phyloP scores from a whole-genome alignment of 2,113 vertebrate species.

The rat (Rattus norvegicus) region GRCr8 NC_086029.1:73915501-73916000 shows the following conservation, averaged over 20 bases:
- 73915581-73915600: not conserved
- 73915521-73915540: not conserved
- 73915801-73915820: not conserved
- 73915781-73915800: not conserved
- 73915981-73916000: not conserved
- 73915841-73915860: not conserved
- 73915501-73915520: not conserved
- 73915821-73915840: not conserved
- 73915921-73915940: not conserved
- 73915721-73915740: not conserved
- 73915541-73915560: not conserved
- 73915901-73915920: not conserved
- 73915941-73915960: not conserved
- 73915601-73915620: not conserved
- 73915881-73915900: not conserved
- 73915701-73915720: too few relatives aligned
- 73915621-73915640: not conserved
- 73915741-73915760: not conserved
- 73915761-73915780: not conserved
- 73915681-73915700: not conserved
- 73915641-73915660: not conserved
- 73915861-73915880: not conserved
- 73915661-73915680: not conserved
- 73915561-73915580: not conserved
- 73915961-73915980: not conserved